Percentiles rank a stretch among this genome's conserved stretches.
These are phyloP conservation scores for Aramus guarauna DNA, from an alignment of 2,113 vertebrate genomes.

Conservation along the genomic window DNA sequence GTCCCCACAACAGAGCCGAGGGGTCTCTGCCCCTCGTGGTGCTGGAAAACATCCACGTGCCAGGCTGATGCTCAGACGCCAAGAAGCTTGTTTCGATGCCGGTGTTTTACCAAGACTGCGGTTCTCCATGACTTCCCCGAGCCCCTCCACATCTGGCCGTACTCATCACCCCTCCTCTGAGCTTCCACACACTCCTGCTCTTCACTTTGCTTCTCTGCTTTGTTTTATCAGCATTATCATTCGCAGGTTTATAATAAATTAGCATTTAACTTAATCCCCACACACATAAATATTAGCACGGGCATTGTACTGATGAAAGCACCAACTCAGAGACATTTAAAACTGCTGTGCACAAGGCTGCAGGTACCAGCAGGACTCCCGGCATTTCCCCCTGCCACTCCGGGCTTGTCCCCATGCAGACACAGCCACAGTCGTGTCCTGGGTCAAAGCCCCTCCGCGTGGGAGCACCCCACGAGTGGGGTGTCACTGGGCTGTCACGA, in stretches of 20 bases:
- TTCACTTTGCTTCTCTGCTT: not conserved
- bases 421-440: not conserved
- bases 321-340: fast-evolving
- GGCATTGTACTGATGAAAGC: fast-evolving
- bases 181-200: not conserved
- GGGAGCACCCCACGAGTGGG: not conserved
- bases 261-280: not conserved
- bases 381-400: fast-evolving
- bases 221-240: not conserved
- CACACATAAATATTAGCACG: fast-evolving
- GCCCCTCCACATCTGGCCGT: fast-evolving
- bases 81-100: not conserved
- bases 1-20: not conserved
- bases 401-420: fast-evolving
- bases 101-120: fast-evolving
- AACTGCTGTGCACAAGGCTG: not conserved
- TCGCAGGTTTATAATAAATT: not conserved
- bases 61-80: fast-evolving
- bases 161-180: not conserved
- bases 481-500: not conserved
- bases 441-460: not conserved
- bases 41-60: fast-evolving
- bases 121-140: fast-evolving
- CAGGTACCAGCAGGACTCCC: fast-evolving
- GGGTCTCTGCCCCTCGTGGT: fast-evolving